Percentiles rank a stretch among this genome's conserved stretches.
Conservation (phyloP, 1,140 invertebrate genomes). For the Lutraria rhynchaena region DNA sequence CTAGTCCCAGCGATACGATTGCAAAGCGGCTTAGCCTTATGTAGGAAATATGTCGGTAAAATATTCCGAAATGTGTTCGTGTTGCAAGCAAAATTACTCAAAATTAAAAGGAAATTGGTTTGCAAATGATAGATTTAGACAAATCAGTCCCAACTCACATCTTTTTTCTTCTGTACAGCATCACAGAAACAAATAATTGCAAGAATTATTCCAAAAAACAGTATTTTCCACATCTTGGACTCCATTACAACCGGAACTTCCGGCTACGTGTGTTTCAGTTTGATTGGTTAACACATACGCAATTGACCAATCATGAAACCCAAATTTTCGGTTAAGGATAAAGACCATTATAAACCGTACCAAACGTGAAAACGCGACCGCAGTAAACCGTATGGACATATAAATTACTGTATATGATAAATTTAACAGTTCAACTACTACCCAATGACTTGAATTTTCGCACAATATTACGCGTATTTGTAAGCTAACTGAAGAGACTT, state of each 20-base stretch:
- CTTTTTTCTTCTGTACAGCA: conserved; percentile 62
- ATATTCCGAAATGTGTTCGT: neutral
- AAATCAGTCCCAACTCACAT: conserved; percentile 23
- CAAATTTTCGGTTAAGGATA: no score
- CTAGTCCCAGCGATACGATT: neutral
- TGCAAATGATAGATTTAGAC: neutral
- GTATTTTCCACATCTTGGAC: conserved; percentile 7
- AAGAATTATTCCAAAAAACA: conserved; percentile 44
- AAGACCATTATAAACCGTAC: no score
- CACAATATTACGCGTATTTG: no score
- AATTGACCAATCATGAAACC: no score
- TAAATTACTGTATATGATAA: no score
- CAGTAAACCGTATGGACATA: no score
- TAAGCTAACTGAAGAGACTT: no score
- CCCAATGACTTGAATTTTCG: no score
- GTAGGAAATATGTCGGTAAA: neutral
- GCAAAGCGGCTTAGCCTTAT: neutral
- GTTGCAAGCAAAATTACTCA: neutral
- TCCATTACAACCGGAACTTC: conserved; percentile 57
- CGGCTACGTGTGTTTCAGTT: conserved; percentile 61
- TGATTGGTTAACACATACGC: neutral
- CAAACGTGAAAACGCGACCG: no score
- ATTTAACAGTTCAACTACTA: no score
- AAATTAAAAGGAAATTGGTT: neutral
- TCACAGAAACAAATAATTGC: conserved; percentile 15